Conservation (phyloP, 2,888 invertebrate genomes). For the Hirtodrosophila duncani region DNA sequence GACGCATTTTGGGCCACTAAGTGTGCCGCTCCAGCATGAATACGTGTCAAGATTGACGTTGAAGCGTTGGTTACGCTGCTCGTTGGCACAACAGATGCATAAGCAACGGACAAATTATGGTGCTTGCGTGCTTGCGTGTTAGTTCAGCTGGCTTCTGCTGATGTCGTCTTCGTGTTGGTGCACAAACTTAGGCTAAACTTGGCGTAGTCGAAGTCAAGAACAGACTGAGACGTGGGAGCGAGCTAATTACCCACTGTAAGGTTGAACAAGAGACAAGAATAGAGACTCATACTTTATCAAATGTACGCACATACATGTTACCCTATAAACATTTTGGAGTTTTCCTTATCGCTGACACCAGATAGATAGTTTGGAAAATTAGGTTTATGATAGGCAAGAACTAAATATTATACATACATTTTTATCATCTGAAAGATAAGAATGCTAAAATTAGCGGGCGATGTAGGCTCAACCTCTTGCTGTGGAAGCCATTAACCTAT, state of each 20-base stretch:
- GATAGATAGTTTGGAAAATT: no score
- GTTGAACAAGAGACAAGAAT: slow-evolving; percentile 15
- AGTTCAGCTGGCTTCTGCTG: slow-evolving; percentile 30
- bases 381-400: no score
- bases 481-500: no score
- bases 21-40: neutral
- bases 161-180: neutral
- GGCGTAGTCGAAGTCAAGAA: no score
- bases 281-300: slow-evolving; percentile 10
- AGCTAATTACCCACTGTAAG: slow-evolving; percentile 32
- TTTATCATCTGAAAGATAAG: no score
- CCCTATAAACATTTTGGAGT: no score
- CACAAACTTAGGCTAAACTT: slow-evolving; percentile 1
- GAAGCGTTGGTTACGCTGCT: slow-evolving; percentile 18
- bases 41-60: slow-evolving; percentile 42
- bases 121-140: slow-evolving; percentile 15
- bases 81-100: slow-evolving; percentile 26
- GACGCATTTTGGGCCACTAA: slow-evolving; percentile 60
- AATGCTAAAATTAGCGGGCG: no score
- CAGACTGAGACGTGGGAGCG: neutral
- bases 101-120: neutral
- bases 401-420: no score
- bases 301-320: no score
- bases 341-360: no score
- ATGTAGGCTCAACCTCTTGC: no score